Evolutionary conservation across 2,888 invertebrate genomes (phyloP), one percentile per base, ranked within the genome.

Genomic region (Stenodera caucasica): DNA sequence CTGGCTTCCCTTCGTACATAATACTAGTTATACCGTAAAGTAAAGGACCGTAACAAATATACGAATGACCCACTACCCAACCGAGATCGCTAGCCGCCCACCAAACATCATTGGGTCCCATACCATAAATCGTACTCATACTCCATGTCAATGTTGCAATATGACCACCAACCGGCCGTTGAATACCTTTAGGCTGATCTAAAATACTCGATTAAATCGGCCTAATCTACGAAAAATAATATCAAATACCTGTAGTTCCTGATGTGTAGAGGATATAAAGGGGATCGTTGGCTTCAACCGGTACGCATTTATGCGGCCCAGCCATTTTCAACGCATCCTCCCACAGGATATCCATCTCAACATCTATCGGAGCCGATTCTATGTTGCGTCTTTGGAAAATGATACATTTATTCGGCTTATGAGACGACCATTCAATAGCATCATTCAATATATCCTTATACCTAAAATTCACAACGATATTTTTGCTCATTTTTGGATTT

Each of bases 1-100:
- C 95, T 0, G 96, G 97, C 77, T 97, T 97, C 2, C 97, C 97
- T 80, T 97, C 92, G 74, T 92, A 94, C 82, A 94, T 86, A 18
- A 94, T 84, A 53, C 90, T 90, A 0, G 95, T 95, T 49, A 89
- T 83, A 0, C 95, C 92, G 66, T 89, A 88, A 0, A 94, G 81
- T 4, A 96, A 81, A 0, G 96, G 96, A 0, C 90, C 96, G 72
- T 96, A 97, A 78, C 94, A 94, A 69, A 96, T 96, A 78, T 95
- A 97, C 0, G 95, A 96, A 76, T 95, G 96, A 0, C 96, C 96
- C 0, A 96, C 96, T 0, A 96, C 96, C 94, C 94, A 94, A 11
- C 94, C 94, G 55, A 92, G 84, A 74, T 91, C 91, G 40, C 96
- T 96, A 0, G 94, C 93, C 12, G 91, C 90, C 94, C 96, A 97